These are phyloP conservation scores for Lerema accius DNA, from an alignment of 1,140 invertebrate species.

Conservation along the genomic window DNA sequence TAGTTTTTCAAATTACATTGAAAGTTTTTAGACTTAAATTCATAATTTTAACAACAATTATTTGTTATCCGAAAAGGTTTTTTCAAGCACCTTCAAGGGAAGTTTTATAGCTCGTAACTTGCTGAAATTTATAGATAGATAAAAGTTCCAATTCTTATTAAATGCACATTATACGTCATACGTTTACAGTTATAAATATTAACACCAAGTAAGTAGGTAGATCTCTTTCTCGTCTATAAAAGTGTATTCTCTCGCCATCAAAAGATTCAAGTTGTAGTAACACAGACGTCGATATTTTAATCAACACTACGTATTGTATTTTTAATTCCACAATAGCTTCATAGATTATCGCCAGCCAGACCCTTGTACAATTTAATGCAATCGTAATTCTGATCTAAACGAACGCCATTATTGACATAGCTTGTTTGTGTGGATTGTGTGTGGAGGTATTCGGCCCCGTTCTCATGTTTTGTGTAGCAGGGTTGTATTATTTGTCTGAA, in stretches of 20 bases:
- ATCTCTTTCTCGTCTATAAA: background rate
- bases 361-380: constrained; percentile 48
- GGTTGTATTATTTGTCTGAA: constrained; percentile 65
- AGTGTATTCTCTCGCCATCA: constrained; percentile 1
- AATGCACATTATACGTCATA: too few relatives aligned
- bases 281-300: constrained; percentile 24
- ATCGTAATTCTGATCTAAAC: constrained; percentile 62
- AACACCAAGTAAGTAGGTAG: background rate
- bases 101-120: too few relatives aligned
- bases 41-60: too few relatives aligned
- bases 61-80: too few relatives aligned
- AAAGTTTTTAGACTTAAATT: too few relatives aligned
- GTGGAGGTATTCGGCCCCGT: constrained; percentile 52
- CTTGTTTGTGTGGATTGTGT: constrained; percentile 56
- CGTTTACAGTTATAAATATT: too few relatives aligned
- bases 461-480: constrained; percentile 61
- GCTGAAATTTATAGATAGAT: too few relatives aligned
- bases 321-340: constrained; percentile 27
- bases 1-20: too few relatives aligned
- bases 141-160: too few relatives aligned
- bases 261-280: constrained; percentile 18
- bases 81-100: too few relatives aligned
- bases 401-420: constrained; percentile 63
- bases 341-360: constrained; percentile 35
- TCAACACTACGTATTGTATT: constrained; percentile 18